Percentiles rank a stretch among this genome's conserved stretches.
Conservation (phyloP, 2,797 vertebrate genomes). For the Perodicticus potto region DNA sequence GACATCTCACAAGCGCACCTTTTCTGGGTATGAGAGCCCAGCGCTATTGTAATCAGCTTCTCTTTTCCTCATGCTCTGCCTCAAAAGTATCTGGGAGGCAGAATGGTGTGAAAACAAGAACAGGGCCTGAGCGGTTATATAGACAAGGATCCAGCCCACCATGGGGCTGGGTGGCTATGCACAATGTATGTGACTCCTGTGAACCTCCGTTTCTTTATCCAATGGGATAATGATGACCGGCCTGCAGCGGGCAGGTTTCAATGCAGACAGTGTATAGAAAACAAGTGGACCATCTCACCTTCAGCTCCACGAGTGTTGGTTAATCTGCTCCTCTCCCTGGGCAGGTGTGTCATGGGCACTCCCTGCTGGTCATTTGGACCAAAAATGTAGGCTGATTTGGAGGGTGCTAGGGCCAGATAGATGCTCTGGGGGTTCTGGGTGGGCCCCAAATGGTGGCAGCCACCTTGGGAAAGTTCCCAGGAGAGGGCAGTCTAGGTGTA, state of each 20-base stretch:
- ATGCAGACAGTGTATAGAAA: background rate
- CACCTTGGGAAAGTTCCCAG: background rate
- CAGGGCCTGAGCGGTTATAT: background rate
- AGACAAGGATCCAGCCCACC: background rate
- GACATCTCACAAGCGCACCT: background rate
- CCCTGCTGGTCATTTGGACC: background rate
- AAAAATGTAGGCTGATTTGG: background rate
- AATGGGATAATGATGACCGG: background rate
- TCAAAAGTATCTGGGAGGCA: background rate
- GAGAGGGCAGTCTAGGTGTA: background rate
- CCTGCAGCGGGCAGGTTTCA: background rate
- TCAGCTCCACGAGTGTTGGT: background rate
- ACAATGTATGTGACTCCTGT: background rate
- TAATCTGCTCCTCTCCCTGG: background rate
- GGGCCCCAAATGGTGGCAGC: no score
- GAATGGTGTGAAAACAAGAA: background rate
- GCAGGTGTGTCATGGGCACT: fast-evolving
- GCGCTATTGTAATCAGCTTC: background rate
- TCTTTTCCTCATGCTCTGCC: background rate
- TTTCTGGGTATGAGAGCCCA: background rate
- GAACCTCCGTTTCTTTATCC: background rate
- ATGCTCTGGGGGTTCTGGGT: background rate
- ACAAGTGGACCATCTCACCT: background rate
- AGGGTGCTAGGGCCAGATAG: background rate
- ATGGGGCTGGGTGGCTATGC: background rate